Base-by-base conservation (phyloP, 1,140 invertebrate genomes). In the Leptinotarsa defecta region DNA sequence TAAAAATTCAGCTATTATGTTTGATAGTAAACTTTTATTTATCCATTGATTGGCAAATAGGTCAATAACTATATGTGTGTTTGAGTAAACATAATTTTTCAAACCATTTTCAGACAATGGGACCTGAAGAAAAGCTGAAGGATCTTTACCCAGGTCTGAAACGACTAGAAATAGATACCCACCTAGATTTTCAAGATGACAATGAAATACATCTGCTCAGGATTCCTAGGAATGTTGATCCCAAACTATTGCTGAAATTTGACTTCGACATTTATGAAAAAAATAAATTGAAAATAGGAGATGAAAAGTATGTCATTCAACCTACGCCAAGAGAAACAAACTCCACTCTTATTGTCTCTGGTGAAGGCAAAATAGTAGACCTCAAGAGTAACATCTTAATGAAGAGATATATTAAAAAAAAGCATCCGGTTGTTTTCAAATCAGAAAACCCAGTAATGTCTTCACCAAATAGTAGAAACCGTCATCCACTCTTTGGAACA, bases 401-500 rank as follows among this genome's bases (percentile, higher is more conserved):
- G 13, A 15, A 73, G 52, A 64, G 76, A 68, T 79, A 70, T 49
- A 22, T 74, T 3, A 78, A 77, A 48, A 73, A 74, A 68, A 52
- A 34, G 4, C 34, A 73, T 62, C 34, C 63, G 27, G 15, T 74
- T 2, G 11, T 75, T 48, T 57, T 68, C 19, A 48, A 70, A 3
- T 4, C 27, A 0, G 71, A 73, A 43, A 77, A 52, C 65, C 43
- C 62, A 63, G 15, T 57, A 48, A 43, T 74, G n/a, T 3, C 74
- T 3, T 48, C 77, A 49, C 78, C 77, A 4, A 74, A 63, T 19
- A 72, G 49, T 20, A 79, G 76, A 76, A 68, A 48, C 2, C 74
- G 78, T 11, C 80, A 81, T 72, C 80, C 80, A 11, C 48, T 81
- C 17, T 79, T 81, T 67, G 80, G 80, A 3, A 34, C 52, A 17